phyloP scores from a whole-genome alignment of 2,113 vertebrate genomes.

The Murina feae region DNA sequence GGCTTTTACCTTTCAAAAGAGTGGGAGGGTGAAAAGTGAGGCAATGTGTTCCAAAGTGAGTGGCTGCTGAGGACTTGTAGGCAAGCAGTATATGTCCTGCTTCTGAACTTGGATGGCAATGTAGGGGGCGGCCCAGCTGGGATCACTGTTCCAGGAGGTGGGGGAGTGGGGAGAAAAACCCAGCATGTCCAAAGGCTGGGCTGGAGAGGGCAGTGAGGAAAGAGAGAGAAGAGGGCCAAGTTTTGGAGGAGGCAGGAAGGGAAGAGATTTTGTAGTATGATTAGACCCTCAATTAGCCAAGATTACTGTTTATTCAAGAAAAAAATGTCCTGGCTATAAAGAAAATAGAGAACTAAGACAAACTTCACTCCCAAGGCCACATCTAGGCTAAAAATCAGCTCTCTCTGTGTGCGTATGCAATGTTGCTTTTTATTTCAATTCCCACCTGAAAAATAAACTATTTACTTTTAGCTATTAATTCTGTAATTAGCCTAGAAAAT shows the following conservation, averaged over 20 bases:
- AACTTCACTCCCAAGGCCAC: not conserved
- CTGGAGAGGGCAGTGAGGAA: not conserved
- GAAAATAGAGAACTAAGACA: not conserved
- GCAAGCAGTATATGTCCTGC: not conserved
- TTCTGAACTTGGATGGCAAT: not conserved
- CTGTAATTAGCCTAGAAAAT: not conserved
- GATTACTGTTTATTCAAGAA: conserved; percentile 5
- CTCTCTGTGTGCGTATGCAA: not conserved
- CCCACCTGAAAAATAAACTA: not conserved
- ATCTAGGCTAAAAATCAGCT: not conserved
- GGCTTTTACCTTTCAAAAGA: not conserved
- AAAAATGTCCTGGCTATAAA: not conserved
- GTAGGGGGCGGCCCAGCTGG: not conserved
- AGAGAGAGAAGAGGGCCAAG: not conserved
- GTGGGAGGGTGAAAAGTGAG: not conserved
- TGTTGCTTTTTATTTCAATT: not conserved
- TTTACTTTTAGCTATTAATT: not conserved
- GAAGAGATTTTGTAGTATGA: not conserved
- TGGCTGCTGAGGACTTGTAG: not conserved
- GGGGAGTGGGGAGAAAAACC: not conserved
- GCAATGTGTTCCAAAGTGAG: not conserved
- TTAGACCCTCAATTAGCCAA: conserved; percentile 20
- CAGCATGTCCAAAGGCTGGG: not conserved
- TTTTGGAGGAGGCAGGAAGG: not conserved
- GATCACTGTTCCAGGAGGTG: not conserved